Evolutionary conservation across 2,113 vertebrate genomes (phyloP), one percentile per base, ranked within the genome.

Genomic region (Melospiza georgiana): DNA sequence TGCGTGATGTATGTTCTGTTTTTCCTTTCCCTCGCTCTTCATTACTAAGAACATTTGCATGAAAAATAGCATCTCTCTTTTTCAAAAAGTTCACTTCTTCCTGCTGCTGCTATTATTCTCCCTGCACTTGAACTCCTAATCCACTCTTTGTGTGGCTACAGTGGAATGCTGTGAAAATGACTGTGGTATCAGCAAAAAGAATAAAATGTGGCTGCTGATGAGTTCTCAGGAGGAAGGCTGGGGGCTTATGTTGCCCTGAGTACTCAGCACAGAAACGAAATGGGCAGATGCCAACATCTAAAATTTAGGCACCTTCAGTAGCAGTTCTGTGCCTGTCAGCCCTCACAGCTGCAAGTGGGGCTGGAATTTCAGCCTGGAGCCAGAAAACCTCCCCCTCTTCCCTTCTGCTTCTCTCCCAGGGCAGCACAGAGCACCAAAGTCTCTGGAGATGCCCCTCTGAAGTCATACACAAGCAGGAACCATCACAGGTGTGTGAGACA

Each of bases 1-100:
- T 95, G 94, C 3, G 0, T 95, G 96, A 97, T 89, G 14, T 33
- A 95, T 87, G 79, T 81, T 90, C 69, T 94, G 80, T 84, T 93
- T 94, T 94, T 91, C 48, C 74, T 94, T 84, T 94, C 84, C 84
- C 51, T 89, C 5, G 1, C 74, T 93, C 95, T 92, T 95, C 90
- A 62, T 96, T 94, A 96, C 88, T 81, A 75, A 62, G 63, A 84
- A 43, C 83, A 96, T 95, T 96, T 97, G 95, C 95, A 96, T 96
- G 94, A 96, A 95, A 96, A 96, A 96, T 91, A 62, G 51, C 89
- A 85, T 48, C 71, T 58, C 72, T 88, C 51, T 86, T 58, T 87
- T 87, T 91, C 77, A 79, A 33, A 89, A 95, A 94, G 80, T 96
- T 96, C 92, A 66, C 17, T 80, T 73, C 19, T 57, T 91, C 86